phyloP scores from a whole-genome alignment of 2,113 vertebrate genomes.

The Oreochromis niloticus region DNA sequence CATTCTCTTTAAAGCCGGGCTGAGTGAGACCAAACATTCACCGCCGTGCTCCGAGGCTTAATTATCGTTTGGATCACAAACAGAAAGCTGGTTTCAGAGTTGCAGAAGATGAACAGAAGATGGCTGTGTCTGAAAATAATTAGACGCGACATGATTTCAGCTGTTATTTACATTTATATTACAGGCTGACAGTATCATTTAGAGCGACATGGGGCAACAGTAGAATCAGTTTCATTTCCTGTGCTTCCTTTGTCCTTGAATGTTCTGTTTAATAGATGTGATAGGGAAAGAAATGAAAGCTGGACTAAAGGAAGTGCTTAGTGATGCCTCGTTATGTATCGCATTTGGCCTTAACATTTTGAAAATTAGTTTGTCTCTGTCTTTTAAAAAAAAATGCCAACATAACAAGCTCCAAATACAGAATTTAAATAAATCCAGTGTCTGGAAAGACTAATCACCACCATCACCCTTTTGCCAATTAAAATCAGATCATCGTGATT shows the following conservation, averaged over 20 bases:
- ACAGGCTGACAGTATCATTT: conserved; percentile 4
- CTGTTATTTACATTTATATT: conserved; percentile 39
- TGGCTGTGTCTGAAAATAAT: conserved; percentile 9
- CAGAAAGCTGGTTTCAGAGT: not conserved
- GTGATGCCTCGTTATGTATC: fast-evolving
- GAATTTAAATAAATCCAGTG: not conserved
- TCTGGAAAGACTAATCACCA: not conserved
- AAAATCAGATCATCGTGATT: not conserved
- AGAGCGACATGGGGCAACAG: not conserved
- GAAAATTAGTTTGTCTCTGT: not conserved
- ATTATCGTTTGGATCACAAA: conserved; percentile 29
- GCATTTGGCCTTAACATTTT: not conserved
- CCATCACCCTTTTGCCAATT: not conserved
- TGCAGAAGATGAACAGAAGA: not conserved
- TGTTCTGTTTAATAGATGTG: not conserved
- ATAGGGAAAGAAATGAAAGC: not conserved
- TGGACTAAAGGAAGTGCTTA: not conserved
- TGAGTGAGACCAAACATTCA: conserved; percentile 21
- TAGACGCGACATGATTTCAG: conserved; percentile 2
- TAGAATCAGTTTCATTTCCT: not conserved
- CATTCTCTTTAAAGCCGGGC: conserved; percentile 16
- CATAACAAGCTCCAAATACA: not conserved
- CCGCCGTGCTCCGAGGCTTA: conserved; percentile 15
- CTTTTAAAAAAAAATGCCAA: not conserved
- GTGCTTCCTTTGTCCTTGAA: not conserved